Evolutionary conservation across 2,888 invertebrate genomes (phyloP).

Genomic region (Iselma pallidipennis): DNA sequence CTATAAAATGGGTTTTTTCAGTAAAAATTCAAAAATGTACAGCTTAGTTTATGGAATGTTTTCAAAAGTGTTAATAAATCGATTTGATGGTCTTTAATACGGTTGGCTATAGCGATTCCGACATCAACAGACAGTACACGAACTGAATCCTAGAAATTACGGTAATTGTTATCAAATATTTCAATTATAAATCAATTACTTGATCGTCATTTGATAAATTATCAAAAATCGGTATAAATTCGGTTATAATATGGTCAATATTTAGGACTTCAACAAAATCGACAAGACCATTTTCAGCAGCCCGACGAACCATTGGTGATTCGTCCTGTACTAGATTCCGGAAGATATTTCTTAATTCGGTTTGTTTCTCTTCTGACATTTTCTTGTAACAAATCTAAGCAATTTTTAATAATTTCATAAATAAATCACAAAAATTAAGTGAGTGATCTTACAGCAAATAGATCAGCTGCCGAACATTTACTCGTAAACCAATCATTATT

Average conservation of each 20-base stretch:
- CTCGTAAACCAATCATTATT: constrained; percentile 45
- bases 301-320: constrained; percentile 46
- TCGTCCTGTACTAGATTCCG: constrained; percentile 46
- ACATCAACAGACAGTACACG: constrained; percentile 35
- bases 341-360: constrained; percentile 42
- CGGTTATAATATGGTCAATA: constrained; percentile 40
- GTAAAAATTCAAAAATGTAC: constrained; percentile 3
- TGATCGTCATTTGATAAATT: constrained; percentile 46
- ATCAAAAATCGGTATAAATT: constrained; percentile 47
- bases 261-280: constrained; percentile 44
- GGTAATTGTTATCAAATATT: background rate
- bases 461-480: constrained; percentile 42
- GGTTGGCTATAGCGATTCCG: constrained; percentile 39
- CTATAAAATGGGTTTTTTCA: background rate
- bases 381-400: constrained; percentile 46
- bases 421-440: background rate
- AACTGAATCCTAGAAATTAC: constrained; percentile 45
- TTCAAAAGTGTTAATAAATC: constrained; percentile 33
- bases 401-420: background rate
- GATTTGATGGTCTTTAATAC: constrained; percentile 39
- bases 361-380: constrained; percentile 40
- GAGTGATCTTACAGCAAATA: constrained; percentile 39
- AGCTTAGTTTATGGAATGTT: constrained; percentile 35
- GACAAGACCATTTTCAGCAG: constrained; percentile 40
- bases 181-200: constrained; percentile 30